Conservation (phyloP, 1,140 invertebrate species). For the Hyphantria cunea region DNA sequence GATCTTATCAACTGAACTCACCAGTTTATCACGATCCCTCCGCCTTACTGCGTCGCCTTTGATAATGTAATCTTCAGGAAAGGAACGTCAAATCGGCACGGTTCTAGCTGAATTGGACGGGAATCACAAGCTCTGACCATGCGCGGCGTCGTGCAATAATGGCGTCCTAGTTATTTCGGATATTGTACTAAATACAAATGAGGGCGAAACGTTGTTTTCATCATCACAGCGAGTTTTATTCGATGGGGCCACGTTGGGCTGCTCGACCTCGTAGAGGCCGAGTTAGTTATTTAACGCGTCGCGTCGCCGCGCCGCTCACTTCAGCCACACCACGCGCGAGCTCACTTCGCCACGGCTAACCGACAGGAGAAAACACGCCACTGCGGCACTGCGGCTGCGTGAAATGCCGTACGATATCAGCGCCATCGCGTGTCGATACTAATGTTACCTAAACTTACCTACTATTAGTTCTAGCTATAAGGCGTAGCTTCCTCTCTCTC, state of each 20-base stretch:
- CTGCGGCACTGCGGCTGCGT: not conserved
- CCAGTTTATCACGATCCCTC: not conserved
- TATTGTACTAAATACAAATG: slow-evolving; percentile 72
- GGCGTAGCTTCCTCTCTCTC: no score
- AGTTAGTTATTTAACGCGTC: slow-evolving; percentile 48
- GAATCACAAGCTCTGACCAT: slow-evolving; percentile 43
- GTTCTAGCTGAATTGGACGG: slow-evolving; percentile 40
- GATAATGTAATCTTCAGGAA: not conserved
- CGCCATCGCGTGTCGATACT: not conserved
- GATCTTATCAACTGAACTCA: slow-evolving; percentile 52
- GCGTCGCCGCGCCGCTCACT: slow-evolving; percentile 42
- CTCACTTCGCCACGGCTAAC: not conserved
- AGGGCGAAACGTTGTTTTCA: slow-evolving; percentile 73
- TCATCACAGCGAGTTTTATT: slow-evolving; percentile 68
- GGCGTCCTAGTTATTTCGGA: slow-evolving; percentile 78
- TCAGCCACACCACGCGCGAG: not conserved
- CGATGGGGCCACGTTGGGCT: slow-evolving; percentile 69
- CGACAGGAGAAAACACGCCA: not conserved
- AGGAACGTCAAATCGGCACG: slow-evolving; percentile 8
- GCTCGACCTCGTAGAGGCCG: slow-evolving; percentile 57
- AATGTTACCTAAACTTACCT: not conserved
- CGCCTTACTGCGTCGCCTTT: not conserved
- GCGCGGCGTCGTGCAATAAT: slow-evolving; percentile 74
- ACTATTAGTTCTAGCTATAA: not conserved
- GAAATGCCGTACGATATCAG: not conserved